A percentile compares a stretch with the other conserved stretches of the same genome.
These are phyloP conservation scores for Helicoverpa zea DNA, from an alignment of 1,140 invertebrate genomes.

Conservation along the genomic window DNA sequence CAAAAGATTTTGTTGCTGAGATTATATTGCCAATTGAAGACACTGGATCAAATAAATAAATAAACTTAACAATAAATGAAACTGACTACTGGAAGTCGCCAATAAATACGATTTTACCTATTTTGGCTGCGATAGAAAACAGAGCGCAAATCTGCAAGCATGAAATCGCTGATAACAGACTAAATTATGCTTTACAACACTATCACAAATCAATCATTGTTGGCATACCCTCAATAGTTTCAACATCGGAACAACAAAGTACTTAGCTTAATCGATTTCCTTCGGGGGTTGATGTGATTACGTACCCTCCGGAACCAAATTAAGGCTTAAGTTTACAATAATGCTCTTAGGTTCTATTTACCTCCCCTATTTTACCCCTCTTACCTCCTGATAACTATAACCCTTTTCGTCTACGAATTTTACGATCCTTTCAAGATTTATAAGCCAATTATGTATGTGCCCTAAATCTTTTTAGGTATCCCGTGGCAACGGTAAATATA, in stretches of 20 bases:
- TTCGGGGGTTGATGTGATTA: slow-evolving; percentile 4
- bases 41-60: too few relatives aligned
- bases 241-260: background rate
- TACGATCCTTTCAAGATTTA: slow-evolving; percentile 24
- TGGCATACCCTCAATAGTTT: background rate
- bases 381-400: slow-evolving; percentile 20
- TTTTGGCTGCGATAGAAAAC: too few relatives aligned
- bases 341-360: background rate
- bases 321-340: slow-evolving; percentile 29
- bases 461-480: slow-evolving; percentile 18
- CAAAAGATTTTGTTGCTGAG: too few relatives aligned
- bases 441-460: slow-evolving; percentile 34
- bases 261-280: slow-evolving; percentile 9
- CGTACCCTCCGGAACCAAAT: slow-evolving; percentile 1
- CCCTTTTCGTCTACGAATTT: slow-evolving; percentile 28
- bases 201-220: slow-evolving; percentile 1
- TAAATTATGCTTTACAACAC: background rate
- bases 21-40: too few relatives aligned
- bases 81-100: too few relatives aligned
- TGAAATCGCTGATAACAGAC: too few relatives aligned
- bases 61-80: too few relatives aligned
- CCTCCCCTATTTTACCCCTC: slow-evolving; percentile 1
- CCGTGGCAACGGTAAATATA: background rate
- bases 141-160: too few relatives aligned
- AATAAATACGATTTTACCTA: too few relatives aligned